Conservation (phyloP, 2,113 vertebrate species). For the Sylvietta virens region DNA sequence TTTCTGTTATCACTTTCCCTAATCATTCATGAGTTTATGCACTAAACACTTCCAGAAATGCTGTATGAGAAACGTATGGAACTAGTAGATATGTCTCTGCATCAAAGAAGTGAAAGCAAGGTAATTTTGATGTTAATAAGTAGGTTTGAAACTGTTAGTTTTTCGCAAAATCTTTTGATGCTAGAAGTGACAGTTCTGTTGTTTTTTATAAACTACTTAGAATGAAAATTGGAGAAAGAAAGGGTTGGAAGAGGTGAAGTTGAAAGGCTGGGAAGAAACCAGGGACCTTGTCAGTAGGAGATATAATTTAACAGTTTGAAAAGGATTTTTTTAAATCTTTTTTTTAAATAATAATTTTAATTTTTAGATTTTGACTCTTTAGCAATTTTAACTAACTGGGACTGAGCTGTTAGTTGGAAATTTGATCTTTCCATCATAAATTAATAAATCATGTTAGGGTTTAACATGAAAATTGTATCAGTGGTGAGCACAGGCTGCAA, state of each 20-base stretch:
- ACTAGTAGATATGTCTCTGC: neutral
- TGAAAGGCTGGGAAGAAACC: neutral
- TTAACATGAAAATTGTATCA: neutral
- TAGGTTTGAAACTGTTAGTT: neutral
- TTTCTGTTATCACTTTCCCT: neutral
- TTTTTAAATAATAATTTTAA: neutral
- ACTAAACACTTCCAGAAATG: neutral
- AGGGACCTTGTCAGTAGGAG: neutral
- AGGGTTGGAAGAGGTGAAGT: neutral
- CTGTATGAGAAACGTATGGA: neutral
- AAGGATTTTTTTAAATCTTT: neutral
- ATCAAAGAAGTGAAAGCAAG: neutral
- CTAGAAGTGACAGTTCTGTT: neutral
- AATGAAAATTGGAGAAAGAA: neutral
- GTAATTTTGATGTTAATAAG: neutral
- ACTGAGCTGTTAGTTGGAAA: neutral
- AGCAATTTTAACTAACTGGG: neutral
- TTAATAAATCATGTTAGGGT: neutral
- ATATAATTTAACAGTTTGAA: neutral
- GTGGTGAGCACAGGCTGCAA: neutral
- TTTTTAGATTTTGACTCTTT: neutral
- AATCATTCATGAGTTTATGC: neutral
- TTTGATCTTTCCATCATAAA: neutral
- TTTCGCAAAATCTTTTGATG: neutral
- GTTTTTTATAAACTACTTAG: neutral